Evolutionary conservation across 2,113 vertebrate genomes (phyloP).

Genomic region (Pandion haliaetus): DNA sequence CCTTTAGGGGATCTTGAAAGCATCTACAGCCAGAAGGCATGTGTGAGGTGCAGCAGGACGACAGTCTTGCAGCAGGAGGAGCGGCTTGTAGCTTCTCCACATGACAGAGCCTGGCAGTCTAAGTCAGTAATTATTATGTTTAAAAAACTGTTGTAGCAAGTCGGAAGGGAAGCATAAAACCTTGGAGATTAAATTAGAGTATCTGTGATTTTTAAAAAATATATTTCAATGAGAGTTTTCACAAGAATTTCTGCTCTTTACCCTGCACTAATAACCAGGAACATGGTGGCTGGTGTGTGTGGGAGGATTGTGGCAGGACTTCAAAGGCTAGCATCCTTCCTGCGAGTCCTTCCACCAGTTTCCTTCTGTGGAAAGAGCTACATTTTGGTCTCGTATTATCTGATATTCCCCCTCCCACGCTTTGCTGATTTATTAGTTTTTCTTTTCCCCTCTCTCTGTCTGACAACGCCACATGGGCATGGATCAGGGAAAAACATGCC

Average conservation of each 20-base stretch:
- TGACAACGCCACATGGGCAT: background rate
- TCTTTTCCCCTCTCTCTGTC: background rate
- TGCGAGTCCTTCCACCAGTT: background rate
- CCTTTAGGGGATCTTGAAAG: constrained; percentile 52
- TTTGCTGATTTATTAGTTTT: background rate
- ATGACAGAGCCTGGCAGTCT: background rate
- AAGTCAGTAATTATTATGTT: background rate
- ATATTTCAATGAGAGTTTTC: background rate
- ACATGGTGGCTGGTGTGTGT: accelerated
- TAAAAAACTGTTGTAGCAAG: background rate
- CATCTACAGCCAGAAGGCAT: constrained; percentile 23
- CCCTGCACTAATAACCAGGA: too few species aligned
- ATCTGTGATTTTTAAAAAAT: background rate
- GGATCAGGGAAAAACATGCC: background rate
- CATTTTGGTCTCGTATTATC: background rate
- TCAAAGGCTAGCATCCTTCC: background rate
- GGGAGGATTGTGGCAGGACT: background rate
- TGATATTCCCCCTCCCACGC: background rate
- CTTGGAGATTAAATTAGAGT: background rate
- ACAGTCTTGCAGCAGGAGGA: background rate
- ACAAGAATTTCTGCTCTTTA: background rate
- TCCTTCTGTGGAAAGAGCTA: background rate
- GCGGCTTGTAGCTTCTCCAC: background rate
- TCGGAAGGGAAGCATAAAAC: background rate
- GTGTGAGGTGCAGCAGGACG: background rate